Evolutionary conservation across 2,797 vertebrate species (phyloP).

Genomic region (Coendou prehensilis): DNA sequence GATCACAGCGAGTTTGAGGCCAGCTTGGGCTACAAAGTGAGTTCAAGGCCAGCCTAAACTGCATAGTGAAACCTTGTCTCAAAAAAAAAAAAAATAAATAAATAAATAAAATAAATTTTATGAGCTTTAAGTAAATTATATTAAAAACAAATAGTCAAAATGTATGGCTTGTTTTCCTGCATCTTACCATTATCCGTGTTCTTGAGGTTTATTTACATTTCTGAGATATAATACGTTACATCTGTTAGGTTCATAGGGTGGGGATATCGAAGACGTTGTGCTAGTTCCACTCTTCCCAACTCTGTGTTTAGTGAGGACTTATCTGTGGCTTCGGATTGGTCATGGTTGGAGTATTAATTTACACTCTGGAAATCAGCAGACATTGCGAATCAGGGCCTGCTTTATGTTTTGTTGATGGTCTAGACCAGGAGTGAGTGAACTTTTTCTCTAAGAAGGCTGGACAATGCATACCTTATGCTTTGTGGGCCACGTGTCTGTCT

Average conservation of each 20-base stretch:
- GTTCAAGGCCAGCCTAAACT: no score
- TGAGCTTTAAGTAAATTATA: slow-evolving; percentile 49
- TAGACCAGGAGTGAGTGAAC: background rate
- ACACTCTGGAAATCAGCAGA: background rate
- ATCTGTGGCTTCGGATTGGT: background rate
- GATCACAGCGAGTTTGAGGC: background rate
- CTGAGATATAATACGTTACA: background rate
- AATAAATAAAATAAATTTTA: background rate
- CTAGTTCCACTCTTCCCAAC: background rate
- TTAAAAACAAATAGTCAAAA: slow-evolving; percentile 47
- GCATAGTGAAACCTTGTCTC: background rate
- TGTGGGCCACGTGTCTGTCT: background rate
- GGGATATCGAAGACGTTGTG: background rate
- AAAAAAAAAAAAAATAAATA: background rate
- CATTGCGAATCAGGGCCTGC: background rate
- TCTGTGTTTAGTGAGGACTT: background rate
- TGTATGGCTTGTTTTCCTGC: background rate
- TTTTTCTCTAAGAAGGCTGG: background rate
- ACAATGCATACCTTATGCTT: background rate
- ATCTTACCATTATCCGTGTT: background rate
- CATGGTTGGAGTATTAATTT: background rate
- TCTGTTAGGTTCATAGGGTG: background rate
- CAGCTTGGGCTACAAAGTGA: no score
- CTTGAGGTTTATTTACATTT: background rate
- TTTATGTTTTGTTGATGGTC: background rate